Evolutionary conservation across 2,113 vertebrate species (phyloP).

Genomic region (Laterallus jamaicensis): DNA sequence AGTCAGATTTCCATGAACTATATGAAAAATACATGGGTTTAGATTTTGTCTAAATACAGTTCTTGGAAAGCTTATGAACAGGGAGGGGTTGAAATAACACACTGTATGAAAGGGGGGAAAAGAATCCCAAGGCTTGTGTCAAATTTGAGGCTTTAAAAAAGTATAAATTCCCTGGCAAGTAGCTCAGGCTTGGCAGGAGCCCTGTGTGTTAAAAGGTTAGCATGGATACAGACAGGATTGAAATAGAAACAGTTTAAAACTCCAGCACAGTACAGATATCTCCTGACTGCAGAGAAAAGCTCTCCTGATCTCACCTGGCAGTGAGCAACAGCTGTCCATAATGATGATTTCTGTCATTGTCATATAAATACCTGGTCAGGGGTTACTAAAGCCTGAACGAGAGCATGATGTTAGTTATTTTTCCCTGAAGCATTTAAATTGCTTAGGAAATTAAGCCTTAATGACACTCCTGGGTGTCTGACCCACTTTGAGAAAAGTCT

Average conservation of each 20-base stretch:
- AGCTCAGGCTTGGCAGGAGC: not conserved
- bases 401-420: not conserved
- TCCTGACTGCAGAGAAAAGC: not conserved
- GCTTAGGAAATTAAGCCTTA: not conserved
- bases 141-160: not conserved
- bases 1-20: not conserved
- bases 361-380: not conserved
- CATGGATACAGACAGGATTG: not conserved
- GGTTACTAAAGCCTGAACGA: not conserved
- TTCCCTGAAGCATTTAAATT: not conserved
- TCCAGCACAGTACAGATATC: not conserved
- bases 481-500: not conserved
- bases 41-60: not conserved
- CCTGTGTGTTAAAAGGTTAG: not conserved
- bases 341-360: not conserved
- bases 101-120: not conserved
- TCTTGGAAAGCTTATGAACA: not conserved
- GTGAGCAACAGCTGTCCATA: not conserved
- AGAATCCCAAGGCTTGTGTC: not conserved
- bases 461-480: not conserved
- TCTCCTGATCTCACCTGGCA: not conserved
- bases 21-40: not conserved
- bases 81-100: not conserved
- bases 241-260: conserved; percentile 1
- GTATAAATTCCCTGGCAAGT: not conserved